Conservation (phyloP, 2,888 invertebrate genomes). For the Diaphora mendica region DNA sequence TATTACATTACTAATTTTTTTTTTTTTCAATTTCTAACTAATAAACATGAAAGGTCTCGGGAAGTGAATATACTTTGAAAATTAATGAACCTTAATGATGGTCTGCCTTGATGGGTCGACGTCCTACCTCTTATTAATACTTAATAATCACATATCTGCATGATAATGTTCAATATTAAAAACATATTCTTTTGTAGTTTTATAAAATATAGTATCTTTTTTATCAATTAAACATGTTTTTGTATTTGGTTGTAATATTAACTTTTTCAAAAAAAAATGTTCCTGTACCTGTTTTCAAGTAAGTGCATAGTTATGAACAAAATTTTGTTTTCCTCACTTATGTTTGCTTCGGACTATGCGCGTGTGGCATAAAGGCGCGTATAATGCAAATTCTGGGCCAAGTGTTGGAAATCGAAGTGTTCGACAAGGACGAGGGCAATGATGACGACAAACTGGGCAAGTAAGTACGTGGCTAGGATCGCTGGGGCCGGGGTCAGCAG, state of each 20-base stretch:
- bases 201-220: neutral
- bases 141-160: neutral
- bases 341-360: slow-evolving; percentile 80
- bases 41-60: neutral
- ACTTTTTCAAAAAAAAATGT: slow-evolving; percentile 8
- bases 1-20: neutral
- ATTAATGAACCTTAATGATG: neutral
- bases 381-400: slow-evolving; percentile 90
- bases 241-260: neutral
- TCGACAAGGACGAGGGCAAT: slow-evolving; percentile 94
- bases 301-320: slow-evolving; percentile 68
- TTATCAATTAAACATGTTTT: neutral
- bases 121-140: too few relatives aligned
- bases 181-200: neutral
- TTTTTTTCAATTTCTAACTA: neutral
- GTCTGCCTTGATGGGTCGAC: neutral
- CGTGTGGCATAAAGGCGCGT: slow-evolving; percentile 81
- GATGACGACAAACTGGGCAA: slow-evolving; percentile 96
- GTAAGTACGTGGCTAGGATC: slow-evolving; percentile 83
- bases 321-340: slow-evolving; percentile 82
- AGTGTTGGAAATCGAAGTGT: slow-evolving; percentile 90
- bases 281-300: slow-evolving; percentile 10
- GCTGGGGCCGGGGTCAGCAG: slow-evolving; percentile 10
- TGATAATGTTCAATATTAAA: slow-evolving; percentile 2
- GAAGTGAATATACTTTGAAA: neutral